Evolutionary conservation across 1,140 invertebrate species (phyloP), one percentile per base, ranked within the genome.

Genomic region (Metaphire vulgaris): DNA sequence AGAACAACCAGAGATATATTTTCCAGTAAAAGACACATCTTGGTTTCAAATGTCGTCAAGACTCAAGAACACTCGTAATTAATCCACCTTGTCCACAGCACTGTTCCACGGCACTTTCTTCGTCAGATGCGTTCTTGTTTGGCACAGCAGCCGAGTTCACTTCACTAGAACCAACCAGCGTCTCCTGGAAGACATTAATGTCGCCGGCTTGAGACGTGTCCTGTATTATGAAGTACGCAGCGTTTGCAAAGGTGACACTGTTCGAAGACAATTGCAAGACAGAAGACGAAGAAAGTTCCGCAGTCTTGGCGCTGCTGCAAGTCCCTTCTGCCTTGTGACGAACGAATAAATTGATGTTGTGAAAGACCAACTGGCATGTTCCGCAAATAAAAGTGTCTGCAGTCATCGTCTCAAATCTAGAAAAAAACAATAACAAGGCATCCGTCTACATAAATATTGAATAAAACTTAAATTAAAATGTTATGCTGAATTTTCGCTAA

Each of bases 361-460:
- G 80, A 75, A 83, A 84, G 1, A 80, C 78, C 1, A 69, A 73
- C 74, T 81, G 77, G 68, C 83, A 84, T 0, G 68, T 76, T 28
- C 83, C 83, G 79, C 83, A 84, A 67, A 84, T 84, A 69, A 83
- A 83, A 2, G 82, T 84, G 69, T 84, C 83, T 76, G 16, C 79
- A 79, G 75, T 16, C 33, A 77, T 56, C n/a, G n/a, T n/a, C n/a
- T n/a, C n/a, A n/a, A n/a, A n/a, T n/a, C n/a, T n/a, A n/a, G n/a
- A n/a, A n/a, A n/a, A n/a, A n/a, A n/a, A n/a, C n/a, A n/a, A n/a
- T n/a, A n/a, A n/a, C n/a, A n/a, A n/a, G n/a, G n/a, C n/a, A n/a
- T n/a, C n/a, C n/a, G n/a, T n/a, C n/a, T n/a, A n/a, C n/a, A n/a
- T n/a, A n/a, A n/a, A n/a, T n/a, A n/a, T n/a, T n/a, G n/a, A n/a